Evolutionary conservation across 1,140 invertebrate genomes (phyloP).

Genomic region (Hypsibius dujardini): DNA sequence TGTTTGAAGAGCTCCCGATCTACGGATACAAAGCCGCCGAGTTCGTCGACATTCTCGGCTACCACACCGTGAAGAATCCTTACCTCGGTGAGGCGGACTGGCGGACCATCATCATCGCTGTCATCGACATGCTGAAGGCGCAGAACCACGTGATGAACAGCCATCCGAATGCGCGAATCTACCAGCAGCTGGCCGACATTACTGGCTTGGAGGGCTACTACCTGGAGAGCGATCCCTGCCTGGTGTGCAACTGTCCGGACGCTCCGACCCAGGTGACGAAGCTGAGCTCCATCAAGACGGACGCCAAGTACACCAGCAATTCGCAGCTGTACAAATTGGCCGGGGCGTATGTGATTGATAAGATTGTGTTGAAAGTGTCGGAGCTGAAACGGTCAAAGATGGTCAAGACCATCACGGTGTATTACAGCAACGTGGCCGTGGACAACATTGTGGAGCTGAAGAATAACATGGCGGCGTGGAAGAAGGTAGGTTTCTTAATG

Average conservation of each 20-base stretch:
- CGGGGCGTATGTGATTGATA: conserved; percentile 80
- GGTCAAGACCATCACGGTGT: conserved; percentile 86
- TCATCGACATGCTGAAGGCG: conserved; percentile 58
- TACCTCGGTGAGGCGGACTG: conserved; percentile 27
- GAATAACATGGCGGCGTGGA: conserved; percentile 78
- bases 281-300: conserved; percentile 76
- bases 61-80: conserved; percentile 61
- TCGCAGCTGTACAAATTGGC: conserved; percentile 92
- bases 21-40: conserved; percentile 83
- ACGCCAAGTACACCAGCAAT: conserved; percentile 91
- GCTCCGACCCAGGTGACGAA: conserved; percentile 78
- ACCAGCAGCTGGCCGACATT: conserved; percentile 70
- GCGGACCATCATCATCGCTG: conserved; percentile 41
- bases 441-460: conserved; percentile 91
- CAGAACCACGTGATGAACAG: conserved; percentile 70
- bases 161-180: conserved; percentile 82
- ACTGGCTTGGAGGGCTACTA: conserved; percentile 91
- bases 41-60: conserved; percentile 86
- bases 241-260: conserved; percentile 93
- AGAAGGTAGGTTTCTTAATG: conserved; percentile 40
- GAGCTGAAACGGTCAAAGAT: conserved; percentile 92
- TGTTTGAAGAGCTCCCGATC: conserved; percentile 73
- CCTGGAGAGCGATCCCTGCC: conserved; percentile 83
- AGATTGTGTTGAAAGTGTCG: conserved; percentile 73
- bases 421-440: conserved; percentile 86